These are phyloP conservation scores for Lagorchestes hirsutus DNA, from an alignment of 2,797 vertebrate species.

Conservation along the genomic window DNA sequence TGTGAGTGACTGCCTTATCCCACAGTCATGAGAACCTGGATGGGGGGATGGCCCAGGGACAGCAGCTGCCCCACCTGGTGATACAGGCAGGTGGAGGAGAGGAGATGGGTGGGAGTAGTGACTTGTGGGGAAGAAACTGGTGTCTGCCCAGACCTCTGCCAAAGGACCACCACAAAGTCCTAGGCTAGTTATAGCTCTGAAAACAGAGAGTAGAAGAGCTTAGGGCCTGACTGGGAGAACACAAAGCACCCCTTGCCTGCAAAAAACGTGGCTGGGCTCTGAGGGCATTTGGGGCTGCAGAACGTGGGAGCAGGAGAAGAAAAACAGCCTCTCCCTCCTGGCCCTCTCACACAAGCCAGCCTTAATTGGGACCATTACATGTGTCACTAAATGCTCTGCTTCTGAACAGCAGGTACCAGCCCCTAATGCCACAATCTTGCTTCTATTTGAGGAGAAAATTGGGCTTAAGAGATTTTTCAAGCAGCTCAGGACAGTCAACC, in stretches of 20 bases:
- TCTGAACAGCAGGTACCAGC: conserved; percentile 62
- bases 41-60: neutral
- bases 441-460: conserved; percentile 66
- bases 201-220: neutral
- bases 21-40: neutral
- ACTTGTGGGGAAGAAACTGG: too few relatives aligned
- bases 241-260: neutral
- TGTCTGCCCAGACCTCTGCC: neutral
- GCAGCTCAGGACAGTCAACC: conserved; percentile 2
- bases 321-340: neutral
- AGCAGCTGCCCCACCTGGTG: neutral
- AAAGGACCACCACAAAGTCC: neutral
- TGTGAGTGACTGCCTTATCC: neutral
- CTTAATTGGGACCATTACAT: conserved; percentile 36
- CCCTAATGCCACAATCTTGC: conserved; percentile 54
- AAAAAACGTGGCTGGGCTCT: neutral
- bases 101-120: neutral
- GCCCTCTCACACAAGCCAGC: neutral
- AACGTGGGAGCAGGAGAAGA: neutral
- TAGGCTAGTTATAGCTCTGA: neutral
- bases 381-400: conserved; percentile 12
- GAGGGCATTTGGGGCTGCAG: neutral
- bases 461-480: conserved; percentile 57
- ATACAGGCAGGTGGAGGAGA: neutral
- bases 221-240: neutral